Conservation (phyloP, 1,140 invertebrate species). For the Dysdera silvatica region DNA sequence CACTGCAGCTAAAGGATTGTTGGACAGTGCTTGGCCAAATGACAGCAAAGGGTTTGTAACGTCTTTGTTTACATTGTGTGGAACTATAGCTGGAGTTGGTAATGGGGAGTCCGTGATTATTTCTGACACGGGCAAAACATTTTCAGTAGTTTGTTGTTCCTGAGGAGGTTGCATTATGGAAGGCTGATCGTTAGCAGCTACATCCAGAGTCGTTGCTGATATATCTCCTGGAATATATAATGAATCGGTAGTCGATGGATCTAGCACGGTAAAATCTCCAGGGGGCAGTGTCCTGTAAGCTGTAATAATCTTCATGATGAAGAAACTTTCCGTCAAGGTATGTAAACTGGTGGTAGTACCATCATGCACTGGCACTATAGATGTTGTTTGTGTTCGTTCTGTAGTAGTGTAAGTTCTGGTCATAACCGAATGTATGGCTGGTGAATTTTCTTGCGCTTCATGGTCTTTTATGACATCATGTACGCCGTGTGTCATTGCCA, state of each 20-base stretch:
- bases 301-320: conserved; percentile 38
- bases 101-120: background rate
- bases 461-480: conserved; percentile 17
- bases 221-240: conserved; percentile 1
- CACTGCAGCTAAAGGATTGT: conserved; percentile 29
- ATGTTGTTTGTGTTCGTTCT: conserved; percentile 33
- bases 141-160: conserved; percentile 8
- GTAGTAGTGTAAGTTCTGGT: conserved; percentile 37
- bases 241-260: background rate
- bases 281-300: conserved; percentile 36
- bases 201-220: conserved; percentile 1
- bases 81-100: conserved; percentile 4
- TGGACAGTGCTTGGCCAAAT: conserved; percentile 24
- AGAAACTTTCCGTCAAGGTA: conserved; percentile 37
- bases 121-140: background rate
- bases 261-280: conserved; percentile 28
- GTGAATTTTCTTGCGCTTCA: conserved; percentile 11
- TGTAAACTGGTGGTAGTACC: conserved; percentile 34
- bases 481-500: too few species aligned
- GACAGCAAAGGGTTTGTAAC: conserved; percentile 21
- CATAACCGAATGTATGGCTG: conserved; percentile 32
- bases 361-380: conserved; percentile 36
- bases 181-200: conserved; percentile 15
- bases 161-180: conserved; percentile 15
- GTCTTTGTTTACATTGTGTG: background rate